A percentile compares a stretch with the other conserved stretches of the same genome.
These are phyloP conservation scores for Drosophila oshimai DNA, from an alignment of 1,140 invertebrate species.

Conservation along the genomic window DNA sequence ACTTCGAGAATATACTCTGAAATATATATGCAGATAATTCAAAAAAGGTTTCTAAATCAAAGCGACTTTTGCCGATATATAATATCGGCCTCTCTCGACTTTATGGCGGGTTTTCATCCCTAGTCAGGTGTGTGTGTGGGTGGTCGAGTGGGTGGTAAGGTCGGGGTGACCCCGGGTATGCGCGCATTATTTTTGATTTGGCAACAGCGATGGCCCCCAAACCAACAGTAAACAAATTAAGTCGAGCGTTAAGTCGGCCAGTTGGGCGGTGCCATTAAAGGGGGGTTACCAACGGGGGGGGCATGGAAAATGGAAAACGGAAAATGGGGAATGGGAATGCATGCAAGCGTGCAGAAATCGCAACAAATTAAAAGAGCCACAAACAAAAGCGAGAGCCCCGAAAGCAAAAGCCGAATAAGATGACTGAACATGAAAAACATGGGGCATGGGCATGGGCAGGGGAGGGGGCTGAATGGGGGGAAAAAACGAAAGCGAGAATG, in stretches of 20 bases:
- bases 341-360: conserved; percentile 69
- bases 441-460: background rate
- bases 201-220: conserved; percentile 66
- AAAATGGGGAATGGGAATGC: conserved; percentile 4
- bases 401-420: conserved; percentile 46
- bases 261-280: conserved; percentile 6
- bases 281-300: background rate
- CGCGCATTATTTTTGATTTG: conserved; percentile 61
- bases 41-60: no score
- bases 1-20: no score
- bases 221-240: conserved; percentile 80
- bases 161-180: conserved; percentile 25
- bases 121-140: background rate
- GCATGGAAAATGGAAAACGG: background rate
- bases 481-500: background rate
- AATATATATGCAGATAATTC: no score
- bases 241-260: conserved; percentile 74
- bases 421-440: conserved; percentile 29
- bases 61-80: background rate
- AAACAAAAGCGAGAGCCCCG: conserved; percentile 35
- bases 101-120: background rate
- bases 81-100: background rate
- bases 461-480: background rate
- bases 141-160: background rate
- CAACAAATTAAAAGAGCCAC: conserved; percentile 73